Evolutionary conservation across 2,888 invertebrate genomes (phyloP).

Genomic region (Tricholauxania praeusta): DNA sequence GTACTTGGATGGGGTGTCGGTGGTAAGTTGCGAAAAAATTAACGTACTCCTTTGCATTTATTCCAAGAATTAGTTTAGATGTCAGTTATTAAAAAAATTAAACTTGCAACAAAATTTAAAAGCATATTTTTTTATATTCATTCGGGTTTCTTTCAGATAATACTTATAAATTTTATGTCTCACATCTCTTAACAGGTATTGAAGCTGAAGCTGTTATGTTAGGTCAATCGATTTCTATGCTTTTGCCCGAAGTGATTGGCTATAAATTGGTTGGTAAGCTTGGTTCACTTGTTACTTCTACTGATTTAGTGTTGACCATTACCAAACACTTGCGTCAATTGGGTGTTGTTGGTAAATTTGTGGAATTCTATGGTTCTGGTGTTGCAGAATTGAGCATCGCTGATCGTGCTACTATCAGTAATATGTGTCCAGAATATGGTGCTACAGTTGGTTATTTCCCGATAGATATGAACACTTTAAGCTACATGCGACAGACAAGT

Average conservation of each 20-base stretch:
- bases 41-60: not conserved
- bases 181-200: slow-evolving; percentile 74
- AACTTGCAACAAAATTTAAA: not conserved
- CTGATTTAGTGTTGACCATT: slow-evolving; percentile 96
- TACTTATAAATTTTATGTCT: not conserved
- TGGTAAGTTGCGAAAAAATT: slow-evolving; percentile 67
- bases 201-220: slow-evolving; percentile 99
- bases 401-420: slow-evolving; percentile 96
- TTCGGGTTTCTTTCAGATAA: not conserved
- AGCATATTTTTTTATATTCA: not conserved
- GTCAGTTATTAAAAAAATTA: not conserved
- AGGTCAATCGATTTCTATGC: slow-evolving; percentile 97
- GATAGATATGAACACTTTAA: slow-evolving; percentile 83
- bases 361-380: slow-evolving; percentile 98
- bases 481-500: slow-evolving; percentile 88
- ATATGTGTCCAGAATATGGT: slow-evolving; percentile 99
- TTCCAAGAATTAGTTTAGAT: not conserved
- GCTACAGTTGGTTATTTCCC: slow-evolving; percentile 97
- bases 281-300: slow-evolving; percentile 89
- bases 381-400: slow-evolving; percentile 92
- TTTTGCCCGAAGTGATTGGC: slow-evolving; percentile 95
- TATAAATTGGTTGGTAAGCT: slow-evolving; percentile 88
- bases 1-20: slow-evolving; percentile 97
- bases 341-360: slow-evolving; percentile 98
- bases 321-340: slow-evolving; percentile 94